Evolutionary conservation across 2,113 vertebrate species (phyloP).

Genomic region (Toxotes jaculatrix): DNA sequence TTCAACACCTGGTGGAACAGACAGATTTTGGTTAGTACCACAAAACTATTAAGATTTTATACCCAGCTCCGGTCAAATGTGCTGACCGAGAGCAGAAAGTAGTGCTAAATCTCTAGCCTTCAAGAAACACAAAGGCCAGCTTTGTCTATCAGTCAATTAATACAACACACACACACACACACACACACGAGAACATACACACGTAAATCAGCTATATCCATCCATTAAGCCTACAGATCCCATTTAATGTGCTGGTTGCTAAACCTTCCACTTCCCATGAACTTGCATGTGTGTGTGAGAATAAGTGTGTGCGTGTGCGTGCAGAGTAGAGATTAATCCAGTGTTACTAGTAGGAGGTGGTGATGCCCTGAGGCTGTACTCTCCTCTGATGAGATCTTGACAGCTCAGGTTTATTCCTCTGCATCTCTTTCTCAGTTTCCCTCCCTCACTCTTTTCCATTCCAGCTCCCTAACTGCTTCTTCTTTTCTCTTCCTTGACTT

Average conservation of each 20-base stretch:
- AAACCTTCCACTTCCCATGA: constrained; percentile 42
- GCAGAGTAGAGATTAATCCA: constrained; percentile 62
- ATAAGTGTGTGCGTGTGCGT: constrained; percentile 7
- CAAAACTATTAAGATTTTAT: constrained; percentile 13
- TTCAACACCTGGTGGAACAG: neutral
- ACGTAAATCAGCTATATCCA: constrained; percentile 35
- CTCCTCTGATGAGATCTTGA: constrained; percentile 77
- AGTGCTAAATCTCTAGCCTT: constrained; percentile 18
- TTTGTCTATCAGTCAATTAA: constrained; percentile 36
- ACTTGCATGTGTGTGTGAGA: constrained; percentile 5
- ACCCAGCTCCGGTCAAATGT: constrained; percentile 3
- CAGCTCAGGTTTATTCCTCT: constrained; percentile 71
- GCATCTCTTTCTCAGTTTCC: constrained; percentile 46
- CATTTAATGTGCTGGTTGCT: constrained; percentile 55
- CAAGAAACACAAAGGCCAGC: constrained; percentile 32
- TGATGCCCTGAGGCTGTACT: constrained; percentile 67
- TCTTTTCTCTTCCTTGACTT: constrained; percentile 15
- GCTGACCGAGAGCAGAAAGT: constrained; percentile 20
- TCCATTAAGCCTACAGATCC: constrained; percentile 55
- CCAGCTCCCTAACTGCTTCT: constrained; percentile 14
- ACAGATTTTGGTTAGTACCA: neutral
- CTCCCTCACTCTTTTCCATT: constrained; percentile 29
- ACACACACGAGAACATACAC: constrained; percentile 1
- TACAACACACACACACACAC: neutral
- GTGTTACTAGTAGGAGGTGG: constrained; percentile 71